Base-by-base conservation (phyloP, 2,888 invertebrate species). In the Aromia moschata region DNA sequence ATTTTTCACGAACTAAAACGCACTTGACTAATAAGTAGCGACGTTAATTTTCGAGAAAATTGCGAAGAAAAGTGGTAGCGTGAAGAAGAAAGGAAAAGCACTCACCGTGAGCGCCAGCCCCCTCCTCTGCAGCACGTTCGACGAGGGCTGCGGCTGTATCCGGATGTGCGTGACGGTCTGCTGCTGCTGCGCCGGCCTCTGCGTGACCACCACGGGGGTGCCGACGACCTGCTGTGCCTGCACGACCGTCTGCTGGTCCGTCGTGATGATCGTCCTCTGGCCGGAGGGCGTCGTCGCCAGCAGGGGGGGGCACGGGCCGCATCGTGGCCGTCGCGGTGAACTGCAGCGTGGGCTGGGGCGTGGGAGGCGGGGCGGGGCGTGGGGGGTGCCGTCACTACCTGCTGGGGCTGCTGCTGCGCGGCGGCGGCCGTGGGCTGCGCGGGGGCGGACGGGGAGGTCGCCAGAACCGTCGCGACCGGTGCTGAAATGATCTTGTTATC, bases 61-160 rank as follows among this genome's bases (percentile, higher is more conserved):
- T n/a, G n/a, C n/a, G n/a, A n/a, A n/a, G n/a, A n/a, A n/a, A n/a
- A n/a, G n/a, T n/a, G n/a, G n/a, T n/a, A n/a, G n/a, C n/a, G 25
- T 7, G 4, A 25, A 25, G 3, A 25, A 25, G 7, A 5, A 25
- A 25, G 25, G 7, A 25, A 3, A 3, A 33, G 7, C 10, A 70
- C 76, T 78, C 75, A 89, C 89, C 80, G 90, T 90, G 18, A 90
- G 85, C n/a, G 89, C 89, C 2, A 90, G 79, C 31, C 89, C 88
- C 68, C 88, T 83, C 61, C 89, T 81, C 73, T 86, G 86, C 55
- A 82, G 77, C 56, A 88, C 82, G 67, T 82, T 85, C 1, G 82
- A 78, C 1, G 84, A 77, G 1, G 84, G 83, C 68, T 81, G 81
- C 45, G 85, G 82, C 56, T 84, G 84, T 69, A 85, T 82, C 62